phyloP scores from a whole-genome alignment of 2,113 vertebrate genomes.

The Calonectris borealis region DNA sequence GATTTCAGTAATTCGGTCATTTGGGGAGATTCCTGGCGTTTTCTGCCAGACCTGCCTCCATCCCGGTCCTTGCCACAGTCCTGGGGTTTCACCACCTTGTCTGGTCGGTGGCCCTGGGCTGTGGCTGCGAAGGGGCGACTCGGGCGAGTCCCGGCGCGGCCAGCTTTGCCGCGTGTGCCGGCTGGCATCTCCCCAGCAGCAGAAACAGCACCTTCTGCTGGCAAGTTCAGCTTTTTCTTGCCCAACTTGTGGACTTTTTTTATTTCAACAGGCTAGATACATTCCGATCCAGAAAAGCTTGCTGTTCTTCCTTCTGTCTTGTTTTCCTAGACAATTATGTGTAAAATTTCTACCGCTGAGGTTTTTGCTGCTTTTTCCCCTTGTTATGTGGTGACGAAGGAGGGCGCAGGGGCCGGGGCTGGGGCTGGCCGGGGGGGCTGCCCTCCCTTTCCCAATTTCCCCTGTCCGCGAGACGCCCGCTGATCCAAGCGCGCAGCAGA shows the following conservation, averaged over 20 bases:
- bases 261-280: neutral
- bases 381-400: neutral
- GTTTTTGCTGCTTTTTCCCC: neutral
- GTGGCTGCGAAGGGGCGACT: neutral
- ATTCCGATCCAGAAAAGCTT: neutral
- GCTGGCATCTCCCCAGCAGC: neutral
- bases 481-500: neutral
- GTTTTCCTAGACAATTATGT: neutral
- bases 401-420: neutral
- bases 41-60: neutral
- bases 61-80: neutral
- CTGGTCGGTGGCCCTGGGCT: neutral
- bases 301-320: neutral
- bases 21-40: neutral
- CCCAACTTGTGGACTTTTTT: too few species aligned
- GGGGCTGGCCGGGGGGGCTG: neutral
- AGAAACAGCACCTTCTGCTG: slow-evolving; percentile 4
- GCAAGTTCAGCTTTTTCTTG: neutral
- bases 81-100: neutral
- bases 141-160: accelerated
- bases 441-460: neutral
- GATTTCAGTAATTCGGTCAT: neutral
- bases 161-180: accelerated
- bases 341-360: neutral
- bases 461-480: accelerated